Base-by-base conservation (phyloP, 1,140 invertebrate genomes). In the Penaeus indicus region DNA sequence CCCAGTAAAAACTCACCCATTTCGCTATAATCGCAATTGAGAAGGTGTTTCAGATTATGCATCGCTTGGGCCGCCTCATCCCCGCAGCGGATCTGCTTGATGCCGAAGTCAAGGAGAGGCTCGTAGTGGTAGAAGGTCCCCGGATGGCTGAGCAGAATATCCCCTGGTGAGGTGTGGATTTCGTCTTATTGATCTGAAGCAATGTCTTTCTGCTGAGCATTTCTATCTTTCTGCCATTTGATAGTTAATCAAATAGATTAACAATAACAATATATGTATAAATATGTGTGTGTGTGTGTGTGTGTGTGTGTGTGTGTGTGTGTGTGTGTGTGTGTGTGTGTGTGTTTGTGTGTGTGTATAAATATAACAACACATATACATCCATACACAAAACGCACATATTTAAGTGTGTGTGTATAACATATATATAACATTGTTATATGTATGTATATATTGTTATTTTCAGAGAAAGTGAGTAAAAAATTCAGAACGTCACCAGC, bases 91-190 rank as follows among this genome's bases (percentile, higher is more conserved):
- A 88, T 67, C 42, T 88, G 87, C 11, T 62, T 38, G 89, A 97
- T 97, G 62, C 96, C 96, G 92, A 95, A 96, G 91, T 96, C 95
- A 61, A 97, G 94, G 69, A 98, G 92, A 42, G 97, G 97, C 92
- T 98, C 97, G 92, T 97, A 98, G 92, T 97, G 96, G 93, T 97
- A 97, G 92, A 95, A 97, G 92, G 96, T 97, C 7, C 95, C 96
- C 16, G 97, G 97, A 91, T 97, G 95, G 42, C 69, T 84, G 62
- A 79, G 72, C 22, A 88, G 61, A 3, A 88, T 62, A 27, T 84
- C 87, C 27, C 87, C 87, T 88, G 72, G 5, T 63, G 75, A 8
- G n/a, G 13, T n/a, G 22, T 42, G 19, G 16, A 32, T 62, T 25
- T 61, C 1, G 25, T 62, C 25, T n/a, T 67, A 84, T 69, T 25